Evolutionary conservation across 2,888 invertebrate species (phyloP).

Genomic region (Lasioglossum lativentre): DNA sequence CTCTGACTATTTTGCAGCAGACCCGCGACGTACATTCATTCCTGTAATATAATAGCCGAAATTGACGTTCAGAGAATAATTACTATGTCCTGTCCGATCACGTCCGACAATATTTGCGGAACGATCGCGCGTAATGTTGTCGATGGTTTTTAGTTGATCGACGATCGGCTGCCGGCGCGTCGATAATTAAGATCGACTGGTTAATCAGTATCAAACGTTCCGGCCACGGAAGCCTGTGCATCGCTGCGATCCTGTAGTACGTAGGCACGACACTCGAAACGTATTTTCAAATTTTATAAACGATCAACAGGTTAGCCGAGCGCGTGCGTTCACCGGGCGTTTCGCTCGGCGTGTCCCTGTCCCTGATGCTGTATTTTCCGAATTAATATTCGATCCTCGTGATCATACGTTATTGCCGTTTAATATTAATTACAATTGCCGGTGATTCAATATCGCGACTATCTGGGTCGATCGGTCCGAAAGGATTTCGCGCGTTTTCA

Average conservation of each 20-base stretch:
- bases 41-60: background rate
- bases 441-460: conserved; percentile 1
- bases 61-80: conserved; percentile 14
- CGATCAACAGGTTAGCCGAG: conserved; percentile 55
- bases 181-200: conserved; percentile 52
- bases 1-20: background rate
- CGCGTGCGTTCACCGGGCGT: conserved; percentile 31
- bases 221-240: conserved; percentile 4
- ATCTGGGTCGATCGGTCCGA: background rate
- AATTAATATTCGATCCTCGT: conserved; percentile 44
- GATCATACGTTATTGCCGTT: conserved; percentile 35
- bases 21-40: background rate
- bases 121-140: background rate
- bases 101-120: conserved; percentile 5
- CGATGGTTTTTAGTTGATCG: conserved; percentile 16
- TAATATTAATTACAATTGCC: conserved; percentile 39
- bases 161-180: background rate
- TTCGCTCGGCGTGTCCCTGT: background rate
- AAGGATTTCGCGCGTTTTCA: background rate
- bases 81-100: conserved; percentile 5
- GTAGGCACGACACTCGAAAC: background rate
- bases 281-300: conserved; percentile 54
- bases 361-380: background rate
- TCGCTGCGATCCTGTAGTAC: too few relatives aligned
- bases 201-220: conserved; percentile 45